A percentile compares a stretch with the other conserved stretches of the same genome.
These are phyloP conservation scores for Ceyx melanurus DNA, from an alignment of 2,113 vertebrate species.

Conservation along the genomic window DNA sequence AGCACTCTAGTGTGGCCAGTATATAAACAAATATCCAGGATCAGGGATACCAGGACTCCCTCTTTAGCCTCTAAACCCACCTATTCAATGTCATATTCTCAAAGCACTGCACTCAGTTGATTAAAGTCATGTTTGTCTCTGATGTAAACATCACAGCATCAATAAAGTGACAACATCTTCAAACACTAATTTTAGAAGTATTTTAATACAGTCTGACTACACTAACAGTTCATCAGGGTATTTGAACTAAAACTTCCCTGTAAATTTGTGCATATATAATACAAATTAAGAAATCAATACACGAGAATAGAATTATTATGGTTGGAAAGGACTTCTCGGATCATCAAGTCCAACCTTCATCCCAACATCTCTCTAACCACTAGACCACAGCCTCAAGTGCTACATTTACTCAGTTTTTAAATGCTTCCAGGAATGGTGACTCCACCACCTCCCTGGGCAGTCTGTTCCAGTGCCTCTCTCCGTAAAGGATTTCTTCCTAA, in stretches of 20 bases:
- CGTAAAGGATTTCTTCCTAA: no score
- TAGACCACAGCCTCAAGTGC: no score
- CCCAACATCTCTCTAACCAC: no score
- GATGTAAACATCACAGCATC: background rate
- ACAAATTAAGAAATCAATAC: background rate
- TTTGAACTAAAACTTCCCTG: background rate
- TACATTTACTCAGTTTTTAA: no score
- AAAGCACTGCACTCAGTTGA: background rate
- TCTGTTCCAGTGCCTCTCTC: no score
- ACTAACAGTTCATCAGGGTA: background rate
- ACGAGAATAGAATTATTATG: no score
- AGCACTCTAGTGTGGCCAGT: background rate
- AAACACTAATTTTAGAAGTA: slow-evolving; percentile 10
- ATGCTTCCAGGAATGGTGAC: no score
- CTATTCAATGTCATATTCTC: background rate
- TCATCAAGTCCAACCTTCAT: no score
- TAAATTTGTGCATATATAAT: background rate
- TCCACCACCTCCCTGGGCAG: no score
- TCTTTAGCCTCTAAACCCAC: background rate
- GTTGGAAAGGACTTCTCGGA: no score
- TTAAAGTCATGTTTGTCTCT: background rate
- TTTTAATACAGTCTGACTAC: background rate
- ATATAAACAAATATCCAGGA: background rate
- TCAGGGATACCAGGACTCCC: background rate
- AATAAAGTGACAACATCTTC: background rate